These are phyloP conservation scores for Hoplodrina blanda DNA, from an alignment of 2,888 invertebrate species.

Conservation along the genomic window DNA sequence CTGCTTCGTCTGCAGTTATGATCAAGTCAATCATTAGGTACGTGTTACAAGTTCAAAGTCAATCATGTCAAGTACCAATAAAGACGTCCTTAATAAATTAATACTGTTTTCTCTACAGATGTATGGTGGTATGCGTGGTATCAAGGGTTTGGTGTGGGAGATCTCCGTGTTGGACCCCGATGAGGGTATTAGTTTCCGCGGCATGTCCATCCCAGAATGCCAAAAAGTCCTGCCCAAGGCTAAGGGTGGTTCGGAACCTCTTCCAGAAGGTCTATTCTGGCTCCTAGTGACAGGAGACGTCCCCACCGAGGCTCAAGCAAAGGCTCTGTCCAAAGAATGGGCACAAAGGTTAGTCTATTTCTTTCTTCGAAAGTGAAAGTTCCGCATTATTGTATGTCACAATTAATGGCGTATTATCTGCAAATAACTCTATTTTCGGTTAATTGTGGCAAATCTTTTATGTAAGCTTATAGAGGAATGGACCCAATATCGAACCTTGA, in stretches of 20 bases:
- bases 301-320: conserved; percentile 93
- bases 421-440: too few relatives aligned
- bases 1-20: conserved; percentile 41
- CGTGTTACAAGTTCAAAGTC: conserved; percentile 37
- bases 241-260: conserved; percentile 92
- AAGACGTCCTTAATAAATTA: conserved; percentile 8
- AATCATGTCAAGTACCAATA: conserved; percentile 29
- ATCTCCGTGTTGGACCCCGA: conserved; percentile 98
- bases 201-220: conserved; percentile 96
- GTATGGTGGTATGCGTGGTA: conserved; percentile 99
- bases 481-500: too few relatives aligned
- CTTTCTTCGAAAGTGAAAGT: background rate
- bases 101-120: conserved; percentile 86
- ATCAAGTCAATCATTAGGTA: conserved; percentile 31
- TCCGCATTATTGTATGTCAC: too few relatives aligned
- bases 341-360: conserved; percentile 87
- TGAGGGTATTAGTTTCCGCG: conserved; percentile 98
- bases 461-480: too few relatives aligned
- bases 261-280: conserved; percentile 96
- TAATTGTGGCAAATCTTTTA: too few relatives aligned
- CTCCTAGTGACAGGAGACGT: conserved; percentile 94
- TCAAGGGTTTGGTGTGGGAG: conserved; percentile 98
- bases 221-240: conserved; percentile 94
- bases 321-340: conserved; percentile 95
- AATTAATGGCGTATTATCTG: too few relatives aligned